A percentile compares a stretch with the other conserved stretches of the same genome.
phyloP scores from a whole-genome alignment of 2,888 invertebrate genomes.

The Drosophila borealis region DNA sequence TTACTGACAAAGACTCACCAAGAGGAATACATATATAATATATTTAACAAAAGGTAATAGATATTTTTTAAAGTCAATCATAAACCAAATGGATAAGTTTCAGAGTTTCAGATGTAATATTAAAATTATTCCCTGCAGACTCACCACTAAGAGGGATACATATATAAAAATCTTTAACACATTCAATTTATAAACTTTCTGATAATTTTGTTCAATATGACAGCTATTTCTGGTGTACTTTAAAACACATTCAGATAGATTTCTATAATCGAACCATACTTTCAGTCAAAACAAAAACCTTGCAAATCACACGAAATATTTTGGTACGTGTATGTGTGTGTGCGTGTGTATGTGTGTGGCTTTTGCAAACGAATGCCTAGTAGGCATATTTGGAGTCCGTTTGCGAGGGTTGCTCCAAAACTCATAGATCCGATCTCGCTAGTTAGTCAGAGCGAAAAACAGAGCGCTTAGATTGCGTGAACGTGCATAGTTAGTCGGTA shows the following conservation, averaged over 20 bases:
- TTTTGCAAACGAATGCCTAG: slow-evolving; percentile 6
- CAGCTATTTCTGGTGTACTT: not conserved
- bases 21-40: not conserved
- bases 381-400: slow-evolving; percentile 3
- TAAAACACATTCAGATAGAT: not conserved
- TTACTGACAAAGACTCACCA: not conserved
- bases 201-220: not conserved
- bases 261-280: not conserved
- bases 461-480: not conserved
- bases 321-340: too few relatives aligned
- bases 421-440: not conserved
- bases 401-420: slow-evolving; percentile 8
- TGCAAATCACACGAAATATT: not conserved
- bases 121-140: not conserved
- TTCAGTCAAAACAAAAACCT: slow-evolving; percentile 11
- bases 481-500: slow-evolving; percentile 11
- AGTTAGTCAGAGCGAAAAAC: not conserved
- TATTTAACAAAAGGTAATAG: too few relatives aligned
- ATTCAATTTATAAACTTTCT: not conserved
- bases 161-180: not conserved
- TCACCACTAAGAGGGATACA: not conserved
- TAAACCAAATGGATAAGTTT: too few relatives aligned
- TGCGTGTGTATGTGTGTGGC: too few relatives aligned
- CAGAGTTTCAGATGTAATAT: not conserved
- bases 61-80: too few relatives aligned